Percentiles rank a stretch among this genome's conserved stretches.
Evolutionary conservation across 2,797 vertebrate species (phyloP).

Genomic region (Chaenodraco wilsoni): DNA sequence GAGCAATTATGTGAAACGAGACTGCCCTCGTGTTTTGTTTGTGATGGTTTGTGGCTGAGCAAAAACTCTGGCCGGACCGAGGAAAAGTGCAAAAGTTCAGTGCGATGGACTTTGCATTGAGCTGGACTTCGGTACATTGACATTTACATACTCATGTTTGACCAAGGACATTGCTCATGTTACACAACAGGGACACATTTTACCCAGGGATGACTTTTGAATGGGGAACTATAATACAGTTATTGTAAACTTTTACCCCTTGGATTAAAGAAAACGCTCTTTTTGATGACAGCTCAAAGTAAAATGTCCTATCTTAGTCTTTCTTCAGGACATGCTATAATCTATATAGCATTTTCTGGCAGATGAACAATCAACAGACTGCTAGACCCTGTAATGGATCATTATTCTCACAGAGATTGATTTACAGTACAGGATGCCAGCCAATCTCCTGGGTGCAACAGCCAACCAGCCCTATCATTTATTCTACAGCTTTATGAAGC

Average conservation of each 20-base stretch:
- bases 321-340: slow-evolving; percentile 52
- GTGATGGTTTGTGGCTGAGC: slow-evolving; percentile 72
- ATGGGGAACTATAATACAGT: neutral
- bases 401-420: slow-evolving; percentile 76
- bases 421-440: slow-evolving; percentile 61
- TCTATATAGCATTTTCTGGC: slow-evolving; percentile 67
- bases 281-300: slow-evolving; percentile 38
- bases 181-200: neutral
- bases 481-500: slow-evolving; percentile 37
- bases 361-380: slow-evolving; percentile 50
- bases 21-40: slow-evolving; percentile 75
- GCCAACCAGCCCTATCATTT: slow-evolving; percentile 44
- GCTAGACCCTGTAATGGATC: slow-evolving; percentile 54
- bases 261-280: slow-evolving; percentile 29
- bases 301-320: slow-evolving; percentile 24
- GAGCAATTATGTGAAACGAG: slow-evolving; percentile 77
- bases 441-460: slow-evolving; percentile 39
- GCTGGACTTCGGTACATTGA: slow-evolving; percentile 17
- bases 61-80: slow-evolving; percentile 49
- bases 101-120: slow-evolving; percentile 18
- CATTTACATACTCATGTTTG: neutral
- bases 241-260: slow-evolving; percentile 26
- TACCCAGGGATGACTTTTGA: neutral
- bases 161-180: slow-evolving; percentile 9
- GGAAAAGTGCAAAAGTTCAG: slow-evolving; percentile 78